Percentiles rank a stretch among this genome's conserved stretches.
Conservation (phyloP, 2,797 vertebrate genomes). For the Anguilla marmorata region DNA sequence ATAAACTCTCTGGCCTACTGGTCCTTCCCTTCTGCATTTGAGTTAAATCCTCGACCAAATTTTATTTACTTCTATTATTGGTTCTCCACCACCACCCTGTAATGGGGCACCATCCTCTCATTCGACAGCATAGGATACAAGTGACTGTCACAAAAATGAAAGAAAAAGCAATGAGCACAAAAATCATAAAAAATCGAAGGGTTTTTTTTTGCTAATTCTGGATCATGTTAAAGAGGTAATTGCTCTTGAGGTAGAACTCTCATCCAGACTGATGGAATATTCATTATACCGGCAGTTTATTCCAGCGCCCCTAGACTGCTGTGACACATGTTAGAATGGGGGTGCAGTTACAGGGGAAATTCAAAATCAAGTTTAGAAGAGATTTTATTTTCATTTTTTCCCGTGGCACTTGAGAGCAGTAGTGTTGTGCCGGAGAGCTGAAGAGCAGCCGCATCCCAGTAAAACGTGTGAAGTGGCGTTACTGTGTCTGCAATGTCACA, state of each 20-base stretch:
- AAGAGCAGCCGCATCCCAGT: background rate
- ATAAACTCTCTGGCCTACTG: no score
- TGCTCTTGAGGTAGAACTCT: background rate
- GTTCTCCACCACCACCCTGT: no score
- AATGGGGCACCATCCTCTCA: no score
- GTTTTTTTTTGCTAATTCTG: background rate
- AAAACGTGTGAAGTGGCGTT: background rate
- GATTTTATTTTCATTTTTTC: background rate
- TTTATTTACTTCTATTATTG: no score
- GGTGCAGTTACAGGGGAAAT: background rate
- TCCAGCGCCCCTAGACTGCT: background rate
- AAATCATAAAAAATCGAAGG: no score
- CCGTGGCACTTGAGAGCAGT: background rate
- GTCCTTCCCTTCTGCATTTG: no score
- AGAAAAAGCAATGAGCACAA: background rate
- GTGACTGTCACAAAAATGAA: no score
- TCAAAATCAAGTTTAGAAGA: background rate
- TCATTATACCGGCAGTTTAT: no score
- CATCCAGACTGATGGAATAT: no score
- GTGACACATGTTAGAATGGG: background rate
- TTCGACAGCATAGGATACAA: no score
- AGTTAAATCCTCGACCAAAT: no score
- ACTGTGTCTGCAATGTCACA: background rate
- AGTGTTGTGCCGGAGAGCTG: background rate
- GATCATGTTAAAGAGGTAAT: background rate